These are phyloP conservation scores for Zapornia atra DNA, from an alignment of 2,113 vertebrate genomes.

Conservation along the genomic window DNA sequence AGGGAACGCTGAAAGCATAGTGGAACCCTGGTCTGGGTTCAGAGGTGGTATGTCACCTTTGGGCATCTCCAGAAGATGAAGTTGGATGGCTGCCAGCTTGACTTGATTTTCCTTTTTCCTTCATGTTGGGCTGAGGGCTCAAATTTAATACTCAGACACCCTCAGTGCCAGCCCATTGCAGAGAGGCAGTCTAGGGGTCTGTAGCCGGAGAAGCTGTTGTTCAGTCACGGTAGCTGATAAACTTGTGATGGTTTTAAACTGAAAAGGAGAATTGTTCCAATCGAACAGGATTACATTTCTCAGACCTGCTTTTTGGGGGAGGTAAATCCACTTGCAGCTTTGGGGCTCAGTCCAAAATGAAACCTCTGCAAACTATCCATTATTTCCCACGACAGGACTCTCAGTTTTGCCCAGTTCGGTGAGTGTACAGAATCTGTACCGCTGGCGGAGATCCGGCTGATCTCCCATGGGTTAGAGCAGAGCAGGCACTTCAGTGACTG, in stretches of 20 bases:
- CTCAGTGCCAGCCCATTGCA: neutral
- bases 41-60: neutral
- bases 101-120: neutral
- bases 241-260: neutral
- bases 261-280: neutral
- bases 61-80: neutral
- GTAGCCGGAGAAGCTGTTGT: neutral
- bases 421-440: neutral
- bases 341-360: neutral
- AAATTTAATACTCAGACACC: neutral
- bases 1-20: neutral
- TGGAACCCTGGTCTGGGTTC: neutral
- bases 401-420: neutral
- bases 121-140: neutral
- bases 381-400: neutral
- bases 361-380: neutral
- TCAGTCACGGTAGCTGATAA: neutral
- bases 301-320: neutral
- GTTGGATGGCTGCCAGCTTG: neutral
- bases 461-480: neutral
- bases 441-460: neutral
- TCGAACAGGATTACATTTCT: neutral
- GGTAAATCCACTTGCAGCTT: neutral
- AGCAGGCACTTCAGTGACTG: neutral
- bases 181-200: neutral